Conservation (phyloP, 2,888 invertebrate genomes). For the Tupiocoris notatus region DNA sequence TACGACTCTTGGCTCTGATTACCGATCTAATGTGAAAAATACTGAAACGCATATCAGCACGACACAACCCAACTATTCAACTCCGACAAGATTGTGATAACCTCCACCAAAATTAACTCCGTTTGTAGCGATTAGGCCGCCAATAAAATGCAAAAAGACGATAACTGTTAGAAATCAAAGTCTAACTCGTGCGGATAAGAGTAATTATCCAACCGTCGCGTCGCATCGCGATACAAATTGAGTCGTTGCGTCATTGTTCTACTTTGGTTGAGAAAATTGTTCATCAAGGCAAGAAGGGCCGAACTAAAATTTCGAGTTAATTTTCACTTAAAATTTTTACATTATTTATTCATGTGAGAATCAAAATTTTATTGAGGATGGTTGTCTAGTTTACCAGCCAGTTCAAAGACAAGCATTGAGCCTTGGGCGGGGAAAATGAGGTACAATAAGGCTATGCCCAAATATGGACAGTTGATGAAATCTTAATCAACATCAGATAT, state of each 20-base stretch:
- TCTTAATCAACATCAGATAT: no score
- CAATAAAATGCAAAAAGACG: not conserved
- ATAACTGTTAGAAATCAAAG: not conserved
- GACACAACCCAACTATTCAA: not conserved
- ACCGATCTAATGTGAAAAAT: no score
- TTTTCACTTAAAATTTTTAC: no score
- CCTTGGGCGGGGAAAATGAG: no score
- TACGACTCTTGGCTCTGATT: no score
- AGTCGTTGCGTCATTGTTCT: not conserved
- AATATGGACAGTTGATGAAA: no score
- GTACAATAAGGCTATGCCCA: no score
- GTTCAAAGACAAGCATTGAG: no score
- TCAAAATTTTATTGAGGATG: no score
- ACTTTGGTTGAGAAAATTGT: not conserved
- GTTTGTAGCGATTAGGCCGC: not conserved
- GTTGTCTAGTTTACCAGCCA: no score
- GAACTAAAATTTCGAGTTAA: no score
- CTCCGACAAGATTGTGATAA: not conserved
- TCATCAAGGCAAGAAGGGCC: not conserved
- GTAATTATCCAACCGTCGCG: not conserved
- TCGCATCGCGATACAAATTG: not conserved
- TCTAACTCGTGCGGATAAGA: not conserved
- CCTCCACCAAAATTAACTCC: slow-evolving; percentile 1
- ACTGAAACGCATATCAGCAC: not conserved
- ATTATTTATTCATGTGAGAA: no score